Conservation (phyloP, 1,140 invertebrate species). For the Micrasema longulum region DNA sequence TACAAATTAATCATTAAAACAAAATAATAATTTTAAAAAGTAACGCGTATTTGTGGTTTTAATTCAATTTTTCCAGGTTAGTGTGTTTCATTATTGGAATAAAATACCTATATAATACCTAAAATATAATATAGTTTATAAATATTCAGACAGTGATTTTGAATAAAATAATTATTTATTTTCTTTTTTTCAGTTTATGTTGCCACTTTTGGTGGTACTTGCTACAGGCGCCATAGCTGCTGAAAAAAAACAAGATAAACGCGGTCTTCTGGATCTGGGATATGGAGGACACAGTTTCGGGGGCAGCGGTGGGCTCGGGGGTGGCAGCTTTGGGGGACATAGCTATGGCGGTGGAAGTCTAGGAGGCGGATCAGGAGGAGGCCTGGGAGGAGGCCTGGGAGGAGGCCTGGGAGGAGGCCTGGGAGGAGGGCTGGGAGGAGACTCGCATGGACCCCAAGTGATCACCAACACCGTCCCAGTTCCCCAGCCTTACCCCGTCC, state of each 20-base stretch:
- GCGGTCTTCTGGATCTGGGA: conserved; percentile 58
- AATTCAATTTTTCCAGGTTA: neutral
- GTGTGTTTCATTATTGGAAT: no score
- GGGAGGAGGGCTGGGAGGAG: neutral
- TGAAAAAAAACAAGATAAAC: conserved; percentile 48
- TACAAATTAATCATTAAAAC: no score
- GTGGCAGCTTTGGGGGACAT: conserved; percentile 15
- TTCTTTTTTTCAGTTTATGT: conserved; percentile 4
- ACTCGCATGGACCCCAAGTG: conserved; percentile 56
- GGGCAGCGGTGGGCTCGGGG: conserved; percentile 4
- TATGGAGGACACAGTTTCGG: conserved; percentile 50
- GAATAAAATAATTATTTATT: neutral
- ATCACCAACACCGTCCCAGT: conserved; percentile 58
- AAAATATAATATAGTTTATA: neutral
- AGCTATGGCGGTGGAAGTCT: conserved; percentile 21
- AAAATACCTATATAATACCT: neutral
- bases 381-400: conserved; percentile 34
- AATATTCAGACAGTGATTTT: neutral
- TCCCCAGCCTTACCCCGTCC: conserved; percentile 60
- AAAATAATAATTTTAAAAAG: neutral
- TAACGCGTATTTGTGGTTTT: neutral
- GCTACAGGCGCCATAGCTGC: conserved; percentile 6
- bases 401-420: conserved; percentile 2
- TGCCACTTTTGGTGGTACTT: conserved; percentile 36
- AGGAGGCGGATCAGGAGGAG: conserved; percentile 18